Evolutionary conservation across 2,888 invertebrate species (phyloP), one percentile per base, ranked within the genome.

Genomic region (Parnassius smintheus): DNA sequence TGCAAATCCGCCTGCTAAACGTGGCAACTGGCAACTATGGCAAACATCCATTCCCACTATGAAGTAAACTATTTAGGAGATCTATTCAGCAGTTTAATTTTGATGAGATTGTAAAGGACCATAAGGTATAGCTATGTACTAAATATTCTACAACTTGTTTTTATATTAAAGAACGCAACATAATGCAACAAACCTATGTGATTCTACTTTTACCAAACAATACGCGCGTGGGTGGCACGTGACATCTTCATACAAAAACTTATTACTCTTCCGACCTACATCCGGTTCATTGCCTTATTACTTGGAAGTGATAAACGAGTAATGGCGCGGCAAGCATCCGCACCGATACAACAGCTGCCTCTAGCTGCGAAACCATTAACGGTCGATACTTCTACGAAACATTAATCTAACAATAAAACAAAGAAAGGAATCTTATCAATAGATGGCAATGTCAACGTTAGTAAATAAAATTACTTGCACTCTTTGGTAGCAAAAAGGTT

Each of bases 191-290:
- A 25, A 25, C 25, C 4, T 25, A 4, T 25, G 25, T 25, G 2
- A 25, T 25, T 25, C 25, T 25, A 25, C 7, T 25, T 25, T 3
- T 25, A 25, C 25, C 25, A 4, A 25, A 25, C n/a, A 49, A 13
- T 35, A 35, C 4, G 48, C 9, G 41, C 57, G 57, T 57, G 57
- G 62, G 62, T 22, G 46, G 1, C 42, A 49, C n/a, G n/a, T 25
- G 13, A 13, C 49, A 59, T 18, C 50, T 45, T 50, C 51, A 25
- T 52, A 62, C 48, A 42, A 41, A 52, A 56, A 51, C 56, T 10
- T 56, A 64, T 55, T 56, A n/a, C 48, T 56, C 56, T 52, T 52
- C 59, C 59, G 56, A 59, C 52, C 63, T 56, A 52, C 59, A 42
- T 46, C 52, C 63, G 63, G 59, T 48, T 22, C 59, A 42, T 53